A percentile compares a stretch with the other conserved stretches of the same genome.
Evolutionary conservation across 2,888 invertebrate species (phyloP).

Genomic region (Argyra leucocephala): DNA sequence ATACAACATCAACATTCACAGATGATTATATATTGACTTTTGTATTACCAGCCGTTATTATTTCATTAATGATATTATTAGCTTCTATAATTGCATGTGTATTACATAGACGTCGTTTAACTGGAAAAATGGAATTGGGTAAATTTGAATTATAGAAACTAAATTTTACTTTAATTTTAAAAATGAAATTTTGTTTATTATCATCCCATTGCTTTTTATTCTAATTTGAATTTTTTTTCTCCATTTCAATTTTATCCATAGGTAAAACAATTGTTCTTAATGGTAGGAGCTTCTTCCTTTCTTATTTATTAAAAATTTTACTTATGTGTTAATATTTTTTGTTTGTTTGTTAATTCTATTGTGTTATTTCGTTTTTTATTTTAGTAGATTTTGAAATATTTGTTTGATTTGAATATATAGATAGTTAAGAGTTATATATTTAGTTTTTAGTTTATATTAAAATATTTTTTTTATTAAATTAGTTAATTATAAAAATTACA

Average conservation of each 20-base stretch:
- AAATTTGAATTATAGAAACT: slow-evolving; percentile 17
- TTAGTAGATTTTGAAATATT: no score
- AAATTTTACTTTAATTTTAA: no score
- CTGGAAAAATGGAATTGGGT: slow-evolving; percentile 74
- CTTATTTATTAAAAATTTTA: no score
- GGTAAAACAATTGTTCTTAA: slow-evolving; percentile 10
- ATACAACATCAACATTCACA: slow-evolving; percentile 43
- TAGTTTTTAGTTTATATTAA: no score
- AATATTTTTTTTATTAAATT: no score
- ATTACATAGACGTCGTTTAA: slow-evolving; percentile 71
- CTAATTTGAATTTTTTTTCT: not conserved
- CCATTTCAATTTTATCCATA: not conserved
- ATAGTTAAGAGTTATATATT: no score
- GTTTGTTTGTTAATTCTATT: no score
- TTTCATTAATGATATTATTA: slow-evolving; percentile 76
- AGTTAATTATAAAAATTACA: no score
- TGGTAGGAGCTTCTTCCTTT: slow-evolving; percentile 4
- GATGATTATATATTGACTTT: slow-evolving; percentile 70
- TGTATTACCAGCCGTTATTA: slow-evolving; percentile 79
- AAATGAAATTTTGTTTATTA: no score
- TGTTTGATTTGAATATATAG: no score
- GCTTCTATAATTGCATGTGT: slow-evolving; percentile 82
- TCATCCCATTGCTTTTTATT: not conserved
- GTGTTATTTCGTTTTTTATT: no score
- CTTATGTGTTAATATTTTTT: no score